phyloP scores from a whole-genome alignment of 1,140 invertebrate species.

The Ectropis grisescens region DNA sequence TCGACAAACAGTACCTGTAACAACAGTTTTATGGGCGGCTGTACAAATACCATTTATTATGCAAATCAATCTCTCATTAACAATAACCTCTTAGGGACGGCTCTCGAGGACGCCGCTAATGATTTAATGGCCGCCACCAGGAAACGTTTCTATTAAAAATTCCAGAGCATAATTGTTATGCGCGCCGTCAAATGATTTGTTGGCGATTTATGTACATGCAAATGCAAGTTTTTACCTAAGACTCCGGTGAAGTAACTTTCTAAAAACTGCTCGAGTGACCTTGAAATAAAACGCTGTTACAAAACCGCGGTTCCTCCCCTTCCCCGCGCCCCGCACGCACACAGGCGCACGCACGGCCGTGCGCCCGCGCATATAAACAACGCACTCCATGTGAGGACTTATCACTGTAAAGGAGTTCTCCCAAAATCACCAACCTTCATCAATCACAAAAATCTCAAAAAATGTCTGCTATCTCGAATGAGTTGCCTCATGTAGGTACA shows the following conservation, averaged over 20 bases:
- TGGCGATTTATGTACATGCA: constrained; percentile 12
- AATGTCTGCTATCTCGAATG: too few relatives aligned
- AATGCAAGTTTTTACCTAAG: constrained; percentile 39
- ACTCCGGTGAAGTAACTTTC: constrained; percentile 63
- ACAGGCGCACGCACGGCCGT: constrained; percentile 29
- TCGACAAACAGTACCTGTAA: too few relatives aligned
- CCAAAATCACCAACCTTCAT: too few relatives aligned
- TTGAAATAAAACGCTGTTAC: constrained; percentile 70
- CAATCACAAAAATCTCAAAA: too few relatives aligned
- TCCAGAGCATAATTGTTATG: too few relatives aligned
- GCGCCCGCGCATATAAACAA: constrained; percentile 13
- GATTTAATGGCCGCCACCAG: too few relatives aligned
- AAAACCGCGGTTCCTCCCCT: constrained; percentile 63
- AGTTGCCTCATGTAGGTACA: too few relatives aligned
- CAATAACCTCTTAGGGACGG: constrained; percentile 3
- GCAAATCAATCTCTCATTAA: constrained; percentile 14
- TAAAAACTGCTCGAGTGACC: constrained; percentile 69
- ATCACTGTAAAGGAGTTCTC: not conserved
- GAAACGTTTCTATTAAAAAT: too few relatives aligned
- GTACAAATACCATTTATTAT: constrained; percentile 12
- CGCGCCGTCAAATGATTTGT: too few relatives aligned
- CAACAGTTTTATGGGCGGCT: constrained; percentile 1
- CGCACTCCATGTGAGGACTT: not conserved
- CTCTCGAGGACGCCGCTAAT: too few relatives aligned
- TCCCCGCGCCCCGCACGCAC: constrained; percentile 34